These are phyloP conservation scores for Polydrusus pterygomalis DNA, from an alignment of 2,888 invertebrate genomes.

Conservation along the genomic window DNA sequence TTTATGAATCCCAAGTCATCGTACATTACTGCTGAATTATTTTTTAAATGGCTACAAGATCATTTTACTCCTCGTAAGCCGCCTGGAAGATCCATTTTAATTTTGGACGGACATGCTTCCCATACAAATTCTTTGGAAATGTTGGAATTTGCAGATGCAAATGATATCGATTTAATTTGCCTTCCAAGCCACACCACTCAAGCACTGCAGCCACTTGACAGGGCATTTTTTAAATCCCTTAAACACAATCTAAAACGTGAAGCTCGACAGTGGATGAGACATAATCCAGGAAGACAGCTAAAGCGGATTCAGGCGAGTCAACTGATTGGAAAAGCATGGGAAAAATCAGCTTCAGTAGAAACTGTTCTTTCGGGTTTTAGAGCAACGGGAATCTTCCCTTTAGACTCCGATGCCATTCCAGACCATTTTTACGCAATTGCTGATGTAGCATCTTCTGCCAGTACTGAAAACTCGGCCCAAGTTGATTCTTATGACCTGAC, in stretches of 20 bases:
- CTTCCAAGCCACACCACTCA: constrained; percentile 63
- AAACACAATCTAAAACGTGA: constrained; percentile 57
- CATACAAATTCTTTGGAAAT: constrained; percentile 56
- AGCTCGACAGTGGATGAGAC: constrained; percentile 21
- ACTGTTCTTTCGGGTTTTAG: constrained; percentile 42
- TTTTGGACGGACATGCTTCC: constrained; percentile 64
- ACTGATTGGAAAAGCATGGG: constrained; percentile 37
- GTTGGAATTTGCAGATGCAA: constrained; percentile 55
- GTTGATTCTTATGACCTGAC: not conserved
- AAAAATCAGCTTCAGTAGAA: constrained; percentile 39
- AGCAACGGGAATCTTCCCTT: constrained; percentile 49
- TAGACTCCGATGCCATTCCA: constrained; percentile 41
- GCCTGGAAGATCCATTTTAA: constrained; percentile 60
- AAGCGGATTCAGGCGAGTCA: constrained; percentile 13
- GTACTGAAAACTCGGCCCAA: no score
- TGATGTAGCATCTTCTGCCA: no score
- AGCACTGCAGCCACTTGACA: constrained; percentile 62
- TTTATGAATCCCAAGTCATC: constrained; percentile 57
- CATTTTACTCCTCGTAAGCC: constrained; percentile 63
- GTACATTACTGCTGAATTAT: constrained; percentile 55
- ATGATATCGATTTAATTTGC: constrained; percentile 62
- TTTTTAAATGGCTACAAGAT: constrained; percentile 47
- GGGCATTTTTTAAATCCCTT: constrained; percentile 62
- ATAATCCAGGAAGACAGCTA: constrained; percentile 20
- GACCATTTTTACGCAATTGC: constrained; percentile 42